Evolutionary conservation across 2,113 vertebrate species (phyloP), one percentile per base, ranked within the genome.

Genomic region (Aldabrachelys gigantea): DNA sequence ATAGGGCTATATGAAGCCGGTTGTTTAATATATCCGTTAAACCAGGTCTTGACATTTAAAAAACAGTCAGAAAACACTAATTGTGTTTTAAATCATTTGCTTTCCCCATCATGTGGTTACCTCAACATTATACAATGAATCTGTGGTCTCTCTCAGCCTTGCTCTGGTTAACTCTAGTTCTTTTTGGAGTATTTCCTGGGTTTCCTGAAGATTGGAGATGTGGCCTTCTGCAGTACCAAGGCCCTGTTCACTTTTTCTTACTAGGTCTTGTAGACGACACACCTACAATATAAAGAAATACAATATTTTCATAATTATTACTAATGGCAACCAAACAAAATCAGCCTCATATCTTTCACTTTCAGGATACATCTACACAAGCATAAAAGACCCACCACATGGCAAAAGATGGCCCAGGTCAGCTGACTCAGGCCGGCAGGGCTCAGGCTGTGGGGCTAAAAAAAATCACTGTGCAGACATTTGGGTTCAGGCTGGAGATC

Each of bases 131-230:
- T 98, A 98, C 31, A 99, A 98, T n/a, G 99, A 98, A 97, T 99
- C 99, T 95, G 99, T 99, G 94, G 99, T 99, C 96, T 99, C 99
- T 91, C 99, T 98, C 84, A 99, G 98, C 59, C 98, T 98, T 93
- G 98, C 98, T 97, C 99, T 98, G 13, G 99, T 99, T 85, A 99
- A 97, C n/a, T 99, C 99, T 38, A 99, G 97, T 91, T 99, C 99
- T 88, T 99, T 99, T 88, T 99, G 99, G 88, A 99, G 99, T 94
- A 99, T 99, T 98, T 99, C 98, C 97, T 99, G 99, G 50, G 99
- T 98, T 94, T 99, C 99, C 91, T 99, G 99, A 96, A 99, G 98
- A 50, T 97, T 99, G 87, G 98, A 98, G 95, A 99, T 99, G 95
- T 99, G 99, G 25, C 98, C 99, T 96, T 99, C 99, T 0, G 99